Evolutionary conservation across 2,797 vertebrate genomes (phyloP).

Genomic region (Octomys mimax): DNA sequence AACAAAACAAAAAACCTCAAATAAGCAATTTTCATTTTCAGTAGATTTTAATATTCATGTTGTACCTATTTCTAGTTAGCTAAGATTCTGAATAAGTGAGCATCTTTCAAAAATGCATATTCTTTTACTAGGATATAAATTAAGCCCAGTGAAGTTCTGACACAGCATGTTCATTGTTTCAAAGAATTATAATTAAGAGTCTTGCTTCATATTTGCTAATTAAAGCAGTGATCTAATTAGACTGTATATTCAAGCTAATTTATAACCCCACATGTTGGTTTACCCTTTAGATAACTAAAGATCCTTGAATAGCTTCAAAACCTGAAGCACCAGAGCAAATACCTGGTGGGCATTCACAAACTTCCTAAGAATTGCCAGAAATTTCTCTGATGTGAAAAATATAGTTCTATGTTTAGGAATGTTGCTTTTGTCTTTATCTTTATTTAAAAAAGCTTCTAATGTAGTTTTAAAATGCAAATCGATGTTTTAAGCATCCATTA

Average conservation of each 20-base stretch:
- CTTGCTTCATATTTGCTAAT: constrained; percentile 39
- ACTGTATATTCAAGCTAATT: not conserved
- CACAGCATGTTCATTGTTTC: not conserved
- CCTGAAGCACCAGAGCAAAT: not conserved
- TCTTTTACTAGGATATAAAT: constrained; percentile 54
- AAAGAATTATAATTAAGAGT: constrained; percentile 61
- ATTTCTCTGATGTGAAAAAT: not conserved
- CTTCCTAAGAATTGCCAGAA: not conserved
- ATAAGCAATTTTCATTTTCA: constrained; percentile 37
- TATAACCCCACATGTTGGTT: not conserved
- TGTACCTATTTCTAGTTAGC: not conserved
- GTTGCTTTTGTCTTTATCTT: not conserved
- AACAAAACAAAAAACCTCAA: not conserved
- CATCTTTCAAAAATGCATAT: not conserved
- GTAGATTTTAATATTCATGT: not conserved
- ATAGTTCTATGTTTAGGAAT: not conserved
- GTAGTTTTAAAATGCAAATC: constrained; percentile 11
- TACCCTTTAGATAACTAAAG: not conserved
- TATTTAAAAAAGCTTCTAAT: not conserved
- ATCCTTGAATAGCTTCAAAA: not conserved
- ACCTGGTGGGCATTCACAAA: not conserved
- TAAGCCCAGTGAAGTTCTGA: not conserved
- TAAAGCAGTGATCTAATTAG: constrained; percentile 56
- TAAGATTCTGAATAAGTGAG: not conserved
- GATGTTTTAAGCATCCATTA: not conserved